Evolutionary conservation across 2,113 vertebrate species (phyloP).

Genomic region (Neofelis nebulosa): DNA sequence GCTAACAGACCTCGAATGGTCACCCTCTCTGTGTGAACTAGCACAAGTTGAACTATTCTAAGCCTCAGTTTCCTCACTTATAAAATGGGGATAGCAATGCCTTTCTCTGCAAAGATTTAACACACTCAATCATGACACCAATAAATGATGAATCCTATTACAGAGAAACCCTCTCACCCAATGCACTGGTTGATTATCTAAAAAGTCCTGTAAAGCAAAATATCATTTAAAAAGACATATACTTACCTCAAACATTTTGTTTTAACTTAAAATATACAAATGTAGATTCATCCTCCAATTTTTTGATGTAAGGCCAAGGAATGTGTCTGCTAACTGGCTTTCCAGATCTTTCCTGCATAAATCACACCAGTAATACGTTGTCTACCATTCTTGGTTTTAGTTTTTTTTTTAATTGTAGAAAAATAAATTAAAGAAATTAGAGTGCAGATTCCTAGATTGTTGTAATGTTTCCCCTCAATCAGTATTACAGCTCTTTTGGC

Average conservation of each 20-base stretch:
- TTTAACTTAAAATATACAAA: conserved; percentile 69
- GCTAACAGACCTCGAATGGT: background rate
- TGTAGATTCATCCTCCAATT: conserved; percentile 46
- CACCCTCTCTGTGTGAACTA: background rate
- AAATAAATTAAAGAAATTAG: conserved; percentile 48
- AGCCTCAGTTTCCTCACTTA: conserved; percentile 41
- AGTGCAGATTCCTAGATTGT: background rate
- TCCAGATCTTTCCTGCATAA: conserved; percentile 63
- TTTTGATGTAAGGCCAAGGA: conserved; percentile 56
- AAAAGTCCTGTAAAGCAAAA: conserved; percentile 41
- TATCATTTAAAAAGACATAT: conserved; percentile 56
- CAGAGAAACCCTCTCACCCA: conserved; percentile 15
- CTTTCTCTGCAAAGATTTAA: conserved; percentile 44
- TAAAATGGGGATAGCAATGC: background rate
- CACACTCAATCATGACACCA: background rate
- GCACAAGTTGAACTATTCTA: background rate
- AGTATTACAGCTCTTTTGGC: background rate
- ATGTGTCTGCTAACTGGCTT: conserved; percentile 58
- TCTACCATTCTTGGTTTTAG: conserved; percentile 47
- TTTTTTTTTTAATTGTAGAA: conserved; percentile 17
- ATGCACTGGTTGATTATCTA: conserved; percentile 20
- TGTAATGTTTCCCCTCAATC: conserved; percentile 19
- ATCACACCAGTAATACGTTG: conserved; percentile 49
- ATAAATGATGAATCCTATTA: conserved; percentile 57
- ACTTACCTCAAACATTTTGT: conserved; percentile 62